Conservation (phyloP, 1,140 invertebrate species). For the Coboldia fuscipes region DNA sequence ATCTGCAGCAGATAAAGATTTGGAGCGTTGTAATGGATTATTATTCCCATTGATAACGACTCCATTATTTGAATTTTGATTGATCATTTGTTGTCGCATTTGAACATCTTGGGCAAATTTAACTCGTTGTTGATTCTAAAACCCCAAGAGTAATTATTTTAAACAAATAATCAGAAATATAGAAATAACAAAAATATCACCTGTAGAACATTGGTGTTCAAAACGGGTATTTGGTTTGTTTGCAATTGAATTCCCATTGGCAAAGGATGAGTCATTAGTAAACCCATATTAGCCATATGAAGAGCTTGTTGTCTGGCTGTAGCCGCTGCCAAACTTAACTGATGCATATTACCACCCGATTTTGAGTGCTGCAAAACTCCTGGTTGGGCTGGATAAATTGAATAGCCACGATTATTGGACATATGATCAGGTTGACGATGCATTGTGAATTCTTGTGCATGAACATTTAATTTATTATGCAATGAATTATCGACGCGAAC, state of each 20-base stretch:
- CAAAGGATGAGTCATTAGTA: slow-evolving; percentile 12
- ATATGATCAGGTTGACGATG: slow-evolving; percentile 32
- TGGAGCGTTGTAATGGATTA: slow-evolving; percentile 38
- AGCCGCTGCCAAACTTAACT: slow-evolving; percentile 17
- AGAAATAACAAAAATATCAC: no score
- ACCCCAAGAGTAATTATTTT: neutral
- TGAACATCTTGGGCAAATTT: slow-evolving; percentile 12
- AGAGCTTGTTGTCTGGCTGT: slow-evolving; percentile 11
- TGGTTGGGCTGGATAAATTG: neutral
- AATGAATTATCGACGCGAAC: slow-evolving; percentile 5
- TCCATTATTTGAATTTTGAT: slow-evolving; percentile 6
- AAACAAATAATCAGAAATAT: neutral
- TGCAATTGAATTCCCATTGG: slow-evolving; percentile 10
- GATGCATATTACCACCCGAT: slow-evolving; percentile 35
- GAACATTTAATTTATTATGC: slow-evolving; percentile 47
- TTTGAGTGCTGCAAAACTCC: slow-evolving; percentile 29
- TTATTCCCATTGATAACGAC: slow-evolving; percentile 5
- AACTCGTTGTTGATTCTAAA: slow-evolving; percentile 9
- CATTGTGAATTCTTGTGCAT: slow-evolving; percentile 71
- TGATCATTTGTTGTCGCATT: slow-evolving; percentile 6
- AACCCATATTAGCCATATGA: slow-evolving; percentile 12
- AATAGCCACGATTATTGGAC: slow-evolving; percentile 21
- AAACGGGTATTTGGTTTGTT: slow-evolving; percentile 21
- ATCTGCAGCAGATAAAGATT: slow-evolving; percentile 53
- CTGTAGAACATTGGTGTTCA: no score